These are phyloP conservation scores for Eidolon helvum DNA, from an alignment of 2,113 vertebrate genomes.

Conservation along the genomic window DNA sequence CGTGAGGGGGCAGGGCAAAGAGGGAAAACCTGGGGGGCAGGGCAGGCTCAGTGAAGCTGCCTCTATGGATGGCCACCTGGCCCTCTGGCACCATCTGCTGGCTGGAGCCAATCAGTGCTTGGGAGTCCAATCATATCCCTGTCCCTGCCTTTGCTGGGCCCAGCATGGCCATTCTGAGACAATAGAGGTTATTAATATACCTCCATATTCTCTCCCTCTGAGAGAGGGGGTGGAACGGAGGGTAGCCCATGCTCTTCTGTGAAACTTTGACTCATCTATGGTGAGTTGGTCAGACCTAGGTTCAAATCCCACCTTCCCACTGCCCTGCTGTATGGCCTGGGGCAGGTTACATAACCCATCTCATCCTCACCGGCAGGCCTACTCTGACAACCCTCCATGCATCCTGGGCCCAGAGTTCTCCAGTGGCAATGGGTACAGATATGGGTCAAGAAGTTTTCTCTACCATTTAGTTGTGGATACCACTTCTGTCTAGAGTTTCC, in stretches of 20 bases:
- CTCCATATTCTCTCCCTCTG: neutral
- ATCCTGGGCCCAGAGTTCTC: neutral
- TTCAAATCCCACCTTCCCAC: neutral
- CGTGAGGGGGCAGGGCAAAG: neutral
- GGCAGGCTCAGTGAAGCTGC: neutral
- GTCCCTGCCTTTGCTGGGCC: neutral
- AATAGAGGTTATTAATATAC: neutral
- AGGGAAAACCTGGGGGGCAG: neutral
- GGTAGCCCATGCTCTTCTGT: neutral
- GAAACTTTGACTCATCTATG: neutral
- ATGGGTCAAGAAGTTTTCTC: neutral
- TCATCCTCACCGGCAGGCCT: neutral
- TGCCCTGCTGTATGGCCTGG: neutral
- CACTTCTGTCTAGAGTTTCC: neutral
- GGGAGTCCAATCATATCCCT: neutral
- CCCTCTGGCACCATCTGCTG: conserved; percentile 60
- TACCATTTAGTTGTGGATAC: neutral
- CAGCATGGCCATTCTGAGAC: neutral
- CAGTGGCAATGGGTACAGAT: neutral
- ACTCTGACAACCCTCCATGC: neutral
- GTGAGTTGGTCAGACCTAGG: neutral
- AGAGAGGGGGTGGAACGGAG: neutral
- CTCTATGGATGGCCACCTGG: neutral
- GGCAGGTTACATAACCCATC: neutral
- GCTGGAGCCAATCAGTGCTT: neutral